Conservation (phyloP, 2,113 vertebrate species). For the Eleginops maclovinus region DNA sequence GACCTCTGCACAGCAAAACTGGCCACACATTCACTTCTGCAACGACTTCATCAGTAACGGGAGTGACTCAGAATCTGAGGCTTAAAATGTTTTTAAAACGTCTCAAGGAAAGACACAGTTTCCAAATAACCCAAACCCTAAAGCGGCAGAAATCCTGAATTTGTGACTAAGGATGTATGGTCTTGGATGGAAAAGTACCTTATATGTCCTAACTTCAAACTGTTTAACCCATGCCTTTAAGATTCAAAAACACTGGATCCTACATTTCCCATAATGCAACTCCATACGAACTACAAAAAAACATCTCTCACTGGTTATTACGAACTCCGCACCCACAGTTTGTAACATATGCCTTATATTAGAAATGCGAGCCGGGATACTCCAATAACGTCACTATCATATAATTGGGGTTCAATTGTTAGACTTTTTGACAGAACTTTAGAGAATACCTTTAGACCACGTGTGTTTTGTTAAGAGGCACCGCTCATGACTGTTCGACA, state of each 20-base stretch:
- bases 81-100: too few relatives aligned
- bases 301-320: background rate
- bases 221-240: too few relatives aligned
- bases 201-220: too few relatives aligned
- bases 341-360: background rate
- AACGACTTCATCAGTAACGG: background rate
- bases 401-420: background rate
- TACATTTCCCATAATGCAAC: too few relatives aligned
- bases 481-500: background rate
- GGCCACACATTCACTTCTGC: constrained; percentile 13
- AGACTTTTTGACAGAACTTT: background rate
- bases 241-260: too few relatives aligned
- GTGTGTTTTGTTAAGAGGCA: background rate
- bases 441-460: background rate
- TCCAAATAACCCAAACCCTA: too few relatives aligned
- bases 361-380: background rate
- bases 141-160: too few relatives aligned
- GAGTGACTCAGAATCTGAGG: background rate
- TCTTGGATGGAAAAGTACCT: too few relatives aligned
- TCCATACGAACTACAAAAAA: background rate
- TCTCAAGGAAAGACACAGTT: too few relatives aligned
- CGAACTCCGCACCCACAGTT: background rate
- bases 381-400: background rate
- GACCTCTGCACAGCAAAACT: constrained; percentile 6
- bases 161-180: too few relatives aligned